Conservation (phyloP, 2,888 invertebrate species). For the Pimpla rufipes region DNA sequence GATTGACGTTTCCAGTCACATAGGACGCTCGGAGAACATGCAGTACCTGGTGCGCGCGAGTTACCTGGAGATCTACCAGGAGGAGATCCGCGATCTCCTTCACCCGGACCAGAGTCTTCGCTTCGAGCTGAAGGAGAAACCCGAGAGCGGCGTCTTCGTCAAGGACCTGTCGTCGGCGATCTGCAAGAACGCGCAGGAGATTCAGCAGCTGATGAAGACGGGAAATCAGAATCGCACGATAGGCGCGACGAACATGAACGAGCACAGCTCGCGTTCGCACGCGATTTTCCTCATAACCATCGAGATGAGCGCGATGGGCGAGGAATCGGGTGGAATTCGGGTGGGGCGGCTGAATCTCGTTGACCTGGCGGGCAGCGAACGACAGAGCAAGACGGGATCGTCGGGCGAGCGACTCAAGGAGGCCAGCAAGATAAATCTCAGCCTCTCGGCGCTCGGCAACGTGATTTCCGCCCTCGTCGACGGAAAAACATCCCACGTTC, state of each 20-base stretch:
- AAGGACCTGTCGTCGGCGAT: constrained; percentile 97
- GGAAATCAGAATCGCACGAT: constrained; percentile 98
- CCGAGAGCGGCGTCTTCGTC: constrained; percentile 96
- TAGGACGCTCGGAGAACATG: constrained; percentile 95
- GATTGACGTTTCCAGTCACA: constrained; percentile 88
- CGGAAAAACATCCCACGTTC: constrained; percentile 97
- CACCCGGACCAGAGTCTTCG: constrained; percentile 90
- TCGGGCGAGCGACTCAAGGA: constrained; percentile 96
- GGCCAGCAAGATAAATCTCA: constrained; percentile 98
- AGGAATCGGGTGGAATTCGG: constrained; percentile 86
- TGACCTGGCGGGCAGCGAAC: constrained; percentile 99
- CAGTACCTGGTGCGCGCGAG: constrained; percentile 98
- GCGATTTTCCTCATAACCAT: constrained; percentile 99
- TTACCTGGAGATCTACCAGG: constrained; percentile 99
- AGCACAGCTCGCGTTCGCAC: constrained; percentile 98
- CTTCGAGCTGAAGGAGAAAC: constrained; percentile 91
- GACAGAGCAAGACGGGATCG: constrained; percentile 98
- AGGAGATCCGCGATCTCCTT: constrained; percentile 91
- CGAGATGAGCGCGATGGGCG: constrained; percentile 94
- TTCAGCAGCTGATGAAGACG: constrained; percentile 96
- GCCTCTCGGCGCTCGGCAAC: constrained; percentile 98
- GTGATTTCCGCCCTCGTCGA: constrained; percentile 98
- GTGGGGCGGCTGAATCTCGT: constrained; percentile 99
- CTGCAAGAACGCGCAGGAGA: constrained; percentile 97
- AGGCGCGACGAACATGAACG: constrained; percentile 99